Base-by-base conservation (phyloP, 2,888 invertebrate species). In the Ormyrus rosae region DNA sequence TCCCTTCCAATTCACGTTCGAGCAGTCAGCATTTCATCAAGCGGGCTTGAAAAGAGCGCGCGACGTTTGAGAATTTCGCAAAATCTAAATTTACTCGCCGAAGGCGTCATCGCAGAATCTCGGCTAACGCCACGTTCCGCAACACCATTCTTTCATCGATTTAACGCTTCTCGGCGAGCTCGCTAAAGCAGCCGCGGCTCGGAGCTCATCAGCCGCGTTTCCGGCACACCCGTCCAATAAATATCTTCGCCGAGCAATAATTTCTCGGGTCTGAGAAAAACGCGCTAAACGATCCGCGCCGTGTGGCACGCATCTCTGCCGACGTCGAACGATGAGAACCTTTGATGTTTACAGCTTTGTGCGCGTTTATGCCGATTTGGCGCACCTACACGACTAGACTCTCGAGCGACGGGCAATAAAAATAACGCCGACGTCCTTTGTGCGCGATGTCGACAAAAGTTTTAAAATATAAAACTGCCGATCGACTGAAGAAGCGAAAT, bases 321-420 rank as follows among this genome's bases (percentile, higher is more conserved):
- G 34, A 45, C 60, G 71, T 34, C 83, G 85, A 84, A 85, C 84
- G 84, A 63, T 64, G 64, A 70, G 61, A 64, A 56, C 19, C 58
- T 64, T 71, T 71, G 58, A 58, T 85, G 84, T 84, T 85, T 85
- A 85, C 68, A 64, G 56, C 56, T 9, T 34, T 34, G 4, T 34
- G 34, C 34, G 34, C 34, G 34, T 4, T 34, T 4, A 4, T 34
- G 58, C 68, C 68, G 68, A 68, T 63, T 63, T 72, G 63, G 53
- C 71, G 60, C 71, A 72, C 50, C 71, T 51, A 72, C 53, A 2
- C 51, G 56, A 45, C 51, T 34, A 4, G 50, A 50, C 45, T 55
- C 11, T 45, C 7, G 46, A 34, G 8, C 11, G 61, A 34, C 34
- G 6, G 56, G 53, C 46, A 8, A 10, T 55, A 68, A 55, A 68